These are phyloP conservation scores for Drosophila crucigera DNA, from an alignment of 2,888 invertebrate species.

Conservation along the genomic window DNA sequence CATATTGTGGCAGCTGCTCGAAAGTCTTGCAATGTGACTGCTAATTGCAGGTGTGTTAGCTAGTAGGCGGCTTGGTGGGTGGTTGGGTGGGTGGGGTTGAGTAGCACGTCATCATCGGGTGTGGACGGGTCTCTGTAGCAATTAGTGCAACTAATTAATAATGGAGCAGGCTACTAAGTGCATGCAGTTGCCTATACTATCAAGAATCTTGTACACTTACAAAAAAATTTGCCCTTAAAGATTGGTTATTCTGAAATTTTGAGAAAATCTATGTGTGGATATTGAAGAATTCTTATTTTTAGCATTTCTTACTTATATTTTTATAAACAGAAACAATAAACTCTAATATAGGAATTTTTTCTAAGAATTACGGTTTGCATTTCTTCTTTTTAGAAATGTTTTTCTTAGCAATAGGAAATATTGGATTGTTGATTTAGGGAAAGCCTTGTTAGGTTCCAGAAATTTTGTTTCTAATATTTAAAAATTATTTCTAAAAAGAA, in stretches of 20 bases:
- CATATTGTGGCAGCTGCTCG: conserved; percentile 33
- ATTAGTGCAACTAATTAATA: conserved; percentile 65
- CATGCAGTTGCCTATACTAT: conserved; percentile 1
- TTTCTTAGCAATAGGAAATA: too few species aligned
- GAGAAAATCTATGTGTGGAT: background rate
- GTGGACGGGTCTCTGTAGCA: conserved; percentile 25
- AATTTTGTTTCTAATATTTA: background rate
- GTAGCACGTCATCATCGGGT: background rate
- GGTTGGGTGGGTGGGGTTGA: background rate
- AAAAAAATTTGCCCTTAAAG: background rate
- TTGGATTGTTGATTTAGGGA: too few species aligned
- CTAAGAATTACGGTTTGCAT: too few species aligned
- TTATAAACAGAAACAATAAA: too few species aligned
- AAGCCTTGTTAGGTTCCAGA: background rate
- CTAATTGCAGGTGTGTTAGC: conserved; percentile 46
- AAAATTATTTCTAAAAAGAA: background rate
- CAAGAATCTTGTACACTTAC: background rate
- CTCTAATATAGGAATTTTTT: too few species aligned
- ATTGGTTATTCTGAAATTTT: too few species aligned
- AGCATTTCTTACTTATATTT: too few species aligned
- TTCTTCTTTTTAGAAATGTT: background rate
- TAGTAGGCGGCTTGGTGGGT: conserved; percentile 6
- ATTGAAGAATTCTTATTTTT: background rate
- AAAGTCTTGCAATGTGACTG: conserved; percentile 62
- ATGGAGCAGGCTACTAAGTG: conserved; percentile 33